Conservation (phyloP, 2,888 invertebrate genomes). For the Myopa tessellatipennis region DNA sequence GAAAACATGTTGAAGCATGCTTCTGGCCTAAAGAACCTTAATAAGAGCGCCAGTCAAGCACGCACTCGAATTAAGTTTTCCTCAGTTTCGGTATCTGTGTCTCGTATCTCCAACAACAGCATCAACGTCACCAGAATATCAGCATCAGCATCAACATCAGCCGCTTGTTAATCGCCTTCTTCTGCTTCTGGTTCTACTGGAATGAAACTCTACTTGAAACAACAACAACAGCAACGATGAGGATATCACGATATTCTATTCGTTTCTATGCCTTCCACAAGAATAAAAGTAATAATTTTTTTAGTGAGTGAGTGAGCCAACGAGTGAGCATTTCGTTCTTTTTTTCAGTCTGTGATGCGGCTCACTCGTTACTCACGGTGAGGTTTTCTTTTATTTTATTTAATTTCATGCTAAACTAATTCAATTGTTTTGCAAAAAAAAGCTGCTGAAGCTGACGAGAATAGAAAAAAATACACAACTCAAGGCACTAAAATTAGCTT, state of each 20-base stretch:
- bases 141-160: not conserved
- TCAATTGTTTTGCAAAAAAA: not conserved
- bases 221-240: not conserved
- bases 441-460: too few species aligned
- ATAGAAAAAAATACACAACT: not conserved
- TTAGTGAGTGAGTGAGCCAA: too few species aligned
- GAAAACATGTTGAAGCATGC: conserved; percentile 25
- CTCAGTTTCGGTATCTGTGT: not conserved
- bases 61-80: conserved; percentile 35
- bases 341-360: too few species aligned
- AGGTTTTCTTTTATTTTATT: not conserved
- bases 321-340: too few species aligned
- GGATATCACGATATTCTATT: too few species aligned
- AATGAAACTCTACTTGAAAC: not conserved
- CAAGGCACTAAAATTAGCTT: not conserved
- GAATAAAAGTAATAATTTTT: too few species aligned
- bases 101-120: conserved; percentile 3
- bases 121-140: not conserved
- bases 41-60: conserved; percentile 28
- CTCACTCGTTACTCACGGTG: too few species aligned
- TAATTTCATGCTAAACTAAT: not conserved
- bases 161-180: not conserved
- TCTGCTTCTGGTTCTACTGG: too few species aligned
- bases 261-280: too few species aligned
- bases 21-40: conserved; percentile 30